These are phyloP conservation scores for Andrena fulva DNA, from an alignment of 2,888 invertebrate species.

Conservation along the genomic window DNA sequence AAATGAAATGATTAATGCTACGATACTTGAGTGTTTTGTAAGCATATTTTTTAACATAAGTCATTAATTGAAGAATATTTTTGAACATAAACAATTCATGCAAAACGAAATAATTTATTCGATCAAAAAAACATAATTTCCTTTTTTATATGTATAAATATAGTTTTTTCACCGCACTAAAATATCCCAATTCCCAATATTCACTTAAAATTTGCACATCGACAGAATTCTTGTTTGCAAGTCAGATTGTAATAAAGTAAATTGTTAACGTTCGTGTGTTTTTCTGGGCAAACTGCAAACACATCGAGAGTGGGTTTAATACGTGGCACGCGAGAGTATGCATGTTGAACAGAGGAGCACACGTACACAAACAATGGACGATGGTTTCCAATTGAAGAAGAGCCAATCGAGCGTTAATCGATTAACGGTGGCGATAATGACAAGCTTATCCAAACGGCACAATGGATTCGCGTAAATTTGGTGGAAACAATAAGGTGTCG, in stretches of 20 bases:
- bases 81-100: no score
- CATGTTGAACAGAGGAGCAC: slow-evolving; percentile 24
- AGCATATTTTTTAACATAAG: no score
- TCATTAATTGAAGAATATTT: no score
- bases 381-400: slow-evolving; percentile 45
- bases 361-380: slow-evolving; percentile 47
- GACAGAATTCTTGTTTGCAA: background rate
- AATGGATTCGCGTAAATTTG: slow-evolving; percentile 4
- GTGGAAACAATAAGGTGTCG: slow-evolving; percentile 7
- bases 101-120: no score
- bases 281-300: no score
- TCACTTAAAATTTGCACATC: background rate
- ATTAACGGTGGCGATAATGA: slow-evolving; percentile 45
- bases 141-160: no score
- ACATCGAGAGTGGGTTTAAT: background rate
- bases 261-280: background rate
- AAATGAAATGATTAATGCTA: no score
- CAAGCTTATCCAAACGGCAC: slow-evolving; percentile 19
- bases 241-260: background rate
- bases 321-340: background rate
- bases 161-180: no score
- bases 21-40: no score
- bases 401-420: slow-evolving; percentile 54
- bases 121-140: no score
- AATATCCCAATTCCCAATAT: background rate